These are phyloP conservation scores for Centropus unirufus DNA, from an alignment of 2,113 vertebrate genomes.

Conservation along the genomic window DNA sequence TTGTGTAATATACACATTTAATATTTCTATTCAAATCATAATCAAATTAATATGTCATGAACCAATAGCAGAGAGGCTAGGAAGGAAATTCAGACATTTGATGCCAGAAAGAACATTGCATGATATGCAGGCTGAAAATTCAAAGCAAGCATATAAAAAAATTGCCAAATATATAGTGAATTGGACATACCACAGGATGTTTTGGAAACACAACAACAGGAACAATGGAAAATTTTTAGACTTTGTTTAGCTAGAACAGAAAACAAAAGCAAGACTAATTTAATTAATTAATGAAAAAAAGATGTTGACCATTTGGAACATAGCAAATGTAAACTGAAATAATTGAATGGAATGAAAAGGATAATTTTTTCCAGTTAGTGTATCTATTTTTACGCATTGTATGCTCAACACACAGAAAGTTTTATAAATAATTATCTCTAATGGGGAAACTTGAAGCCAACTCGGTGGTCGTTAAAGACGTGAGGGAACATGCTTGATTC, in stretches of 20 bases:
- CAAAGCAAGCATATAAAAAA: conserved; percentile 1
- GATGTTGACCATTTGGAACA: conserved; percentile 59
- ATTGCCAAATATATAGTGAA: conserved; percentile 33
- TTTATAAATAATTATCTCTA: conserved; percentile 54
- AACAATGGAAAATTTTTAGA: conserved; percentile 71
- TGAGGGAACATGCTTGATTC: conserved; percentile 10
- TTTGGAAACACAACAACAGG: conserved; percentile 71
- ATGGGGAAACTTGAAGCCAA: conserved; percentile 37
- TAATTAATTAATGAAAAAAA: conserved; percentile 78
- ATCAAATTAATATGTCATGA: neutral
- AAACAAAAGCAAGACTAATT: conserved; percentile 73
- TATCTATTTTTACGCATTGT: conserved; percentile 62
- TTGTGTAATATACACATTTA: neutral
- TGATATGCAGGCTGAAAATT: neutral
- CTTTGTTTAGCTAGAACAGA: conserved; percentile 69
- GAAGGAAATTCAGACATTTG: neutral
- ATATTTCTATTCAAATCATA: neutral
- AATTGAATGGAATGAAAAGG: conserved; percentile 57
- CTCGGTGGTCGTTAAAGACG: conserved; percentile 22
- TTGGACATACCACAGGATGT: conserved; percentile 46
- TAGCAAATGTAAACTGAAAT: conserved; percentile 46
- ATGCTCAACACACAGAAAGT: conserved; percentile 20
- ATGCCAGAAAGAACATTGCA: conserved; percentile 21
- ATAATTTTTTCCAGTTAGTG: conserved; percentile 58
- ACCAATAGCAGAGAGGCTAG: neutral